phyloP scores from a whole-genome alignment of 1,140 invertebrate genomes.

The Aporrectodea caliginosa region DNA sequence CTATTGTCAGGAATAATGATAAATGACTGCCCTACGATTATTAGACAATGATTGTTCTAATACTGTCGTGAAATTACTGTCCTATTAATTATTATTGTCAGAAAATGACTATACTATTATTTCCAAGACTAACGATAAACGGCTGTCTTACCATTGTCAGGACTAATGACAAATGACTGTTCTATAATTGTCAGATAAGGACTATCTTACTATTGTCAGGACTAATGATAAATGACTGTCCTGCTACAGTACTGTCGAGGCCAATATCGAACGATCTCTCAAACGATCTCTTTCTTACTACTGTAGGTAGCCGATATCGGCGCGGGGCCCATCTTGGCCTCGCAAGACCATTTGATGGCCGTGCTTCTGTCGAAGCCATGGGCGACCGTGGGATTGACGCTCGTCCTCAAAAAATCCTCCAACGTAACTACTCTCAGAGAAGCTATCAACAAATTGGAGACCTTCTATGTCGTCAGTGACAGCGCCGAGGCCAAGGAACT shows the following conservation, averaged over 20 bases:
- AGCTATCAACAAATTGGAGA: neutral
- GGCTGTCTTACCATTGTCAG: neutral
- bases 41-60: no score
- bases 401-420: neutral
- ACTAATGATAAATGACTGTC: neutral
- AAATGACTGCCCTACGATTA: no score
- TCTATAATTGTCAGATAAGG: no score
- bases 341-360: neutral
- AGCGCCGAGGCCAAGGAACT: neutral
- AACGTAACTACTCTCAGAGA: neutral
- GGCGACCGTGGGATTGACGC: neutral
- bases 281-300: no score
- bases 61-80: no score
- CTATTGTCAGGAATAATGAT: neutral
- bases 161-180: no score
- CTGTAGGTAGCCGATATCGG: no score
- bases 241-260: no score
- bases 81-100: no score
- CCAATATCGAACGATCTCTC: no score
- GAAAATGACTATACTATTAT: no score
- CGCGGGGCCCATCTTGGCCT: neutral
- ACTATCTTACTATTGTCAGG: neutral
- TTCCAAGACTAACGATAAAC: no score
- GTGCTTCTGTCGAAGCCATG: neutral
- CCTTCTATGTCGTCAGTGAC: neutral